A percentile compares a stretch with the other conserved stretches of the same genome.
phyloP scores from a whole-genome alignment of 2,888 invertebrate genomes.

The Papilio protenor region DNA sequence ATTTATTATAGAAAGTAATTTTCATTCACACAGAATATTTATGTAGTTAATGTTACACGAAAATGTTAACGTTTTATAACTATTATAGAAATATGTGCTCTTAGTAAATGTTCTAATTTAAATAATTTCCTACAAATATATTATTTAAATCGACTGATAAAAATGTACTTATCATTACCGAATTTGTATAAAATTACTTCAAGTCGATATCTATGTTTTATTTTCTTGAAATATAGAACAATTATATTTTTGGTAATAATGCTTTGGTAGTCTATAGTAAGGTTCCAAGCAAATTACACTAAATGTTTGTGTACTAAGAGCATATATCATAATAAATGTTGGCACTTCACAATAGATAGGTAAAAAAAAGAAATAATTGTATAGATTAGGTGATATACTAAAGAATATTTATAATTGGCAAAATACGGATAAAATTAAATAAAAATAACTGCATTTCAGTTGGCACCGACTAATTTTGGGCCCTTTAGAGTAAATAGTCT shows the following conservation, averaged over 20 bases:
- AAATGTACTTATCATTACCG: background rate
- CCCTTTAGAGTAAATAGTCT: no score
- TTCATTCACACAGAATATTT: constrained; percentile 51
- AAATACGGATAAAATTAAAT: constrained; percentile 40
- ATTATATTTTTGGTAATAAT: no score
- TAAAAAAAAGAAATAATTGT: constrained; percentile 68
- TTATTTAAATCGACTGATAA: background rate
- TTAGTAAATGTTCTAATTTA: background rate
- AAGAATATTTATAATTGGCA: constrained; percentile 56
- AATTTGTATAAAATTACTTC: no score
- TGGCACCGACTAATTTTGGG: no score
- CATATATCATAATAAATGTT: constrained; percentile 59
- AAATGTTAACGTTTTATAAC: constrained; percentile 51
- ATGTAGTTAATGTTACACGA: constrained; percentile 49
- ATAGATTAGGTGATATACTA: constrained; percentile 65
- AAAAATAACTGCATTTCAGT: no score
- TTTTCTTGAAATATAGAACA: no score
- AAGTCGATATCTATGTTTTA: no score
- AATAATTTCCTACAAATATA: background rate
- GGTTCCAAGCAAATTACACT: background rate
- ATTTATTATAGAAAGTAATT: constrained; percentile 49
- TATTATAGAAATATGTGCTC: constrained; percentile 44
- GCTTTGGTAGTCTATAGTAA: background rate
- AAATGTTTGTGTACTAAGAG: constrained; percentile 3
- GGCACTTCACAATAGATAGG: constrained; percentile 74